These are phyloP conservation scores for Tinea semifulvella DNA, from an alignment of 2,888 invertebrate genomes.

Conservation along the genomic window DNA sequence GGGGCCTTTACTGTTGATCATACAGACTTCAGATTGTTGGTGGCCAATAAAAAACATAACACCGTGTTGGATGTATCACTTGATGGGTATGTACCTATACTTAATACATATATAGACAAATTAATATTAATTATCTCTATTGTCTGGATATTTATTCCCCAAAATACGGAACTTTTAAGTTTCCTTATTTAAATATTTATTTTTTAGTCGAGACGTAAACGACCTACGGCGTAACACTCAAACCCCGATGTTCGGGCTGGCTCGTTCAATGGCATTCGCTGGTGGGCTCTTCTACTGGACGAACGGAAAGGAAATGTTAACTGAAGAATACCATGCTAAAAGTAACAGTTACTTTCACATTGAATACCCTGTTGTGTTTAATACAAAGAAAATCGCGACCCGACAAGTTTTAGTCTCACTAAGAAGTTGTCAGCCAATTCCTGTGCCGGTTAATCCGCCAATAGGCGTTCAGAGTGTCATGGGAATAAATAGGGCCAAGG, in stretches of 20 bases:
- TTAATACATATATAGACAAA: too few species aligned
- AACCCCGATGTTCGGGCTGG: constrained; percentile 76
- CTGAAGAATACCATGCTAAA: constrained; percentile 79
- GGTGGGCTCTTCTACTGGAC: constrained; percentile 89
- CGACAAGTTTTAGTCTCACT: constrained; percentile 57
- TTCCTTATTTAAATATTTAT: background rate
- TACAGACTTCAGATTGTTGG: constrained; percentile 79
- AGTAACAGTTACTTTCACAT: constrained; percentile 81
- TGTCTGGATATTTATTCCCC: too few species aligned
- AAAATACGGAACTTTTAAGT: too few species aligned
- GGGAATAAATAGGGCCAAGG: constrained; percentile 77
- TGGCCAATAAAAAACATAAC: constrained; percentile 77
- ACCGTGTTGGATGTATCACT: constrained; percentile 83
- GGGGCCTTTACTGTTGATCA: constrained; percentile 87
- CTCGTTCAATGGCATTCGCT: constrained; percentile 78
- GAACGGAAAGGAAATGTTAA: constrained; percentile 77
- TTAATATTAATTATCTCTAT: too few species aligned
- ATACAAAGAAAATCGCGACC: constrained; percentile 42
- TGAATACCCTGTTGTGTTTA: constrained; percentile 68
- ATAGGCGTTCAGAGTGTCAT: constrained; percentile 83
- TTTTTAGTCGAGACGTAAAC: constrained; percentile 70
- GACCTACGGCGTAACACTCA: constrained; percentile 80
- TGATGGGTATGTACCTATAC: constrained; percentile 71
- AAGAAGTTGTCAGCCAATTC: constrained; percentile 79
- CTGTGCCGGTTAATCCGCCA: constrained; percentile 82